A percentile compares a stretch with the other conserved stretches of the same genome.
Conservation (phyloP, 2,888 invertebrate species). For the Brachypalpus laphriformis region DNA sequence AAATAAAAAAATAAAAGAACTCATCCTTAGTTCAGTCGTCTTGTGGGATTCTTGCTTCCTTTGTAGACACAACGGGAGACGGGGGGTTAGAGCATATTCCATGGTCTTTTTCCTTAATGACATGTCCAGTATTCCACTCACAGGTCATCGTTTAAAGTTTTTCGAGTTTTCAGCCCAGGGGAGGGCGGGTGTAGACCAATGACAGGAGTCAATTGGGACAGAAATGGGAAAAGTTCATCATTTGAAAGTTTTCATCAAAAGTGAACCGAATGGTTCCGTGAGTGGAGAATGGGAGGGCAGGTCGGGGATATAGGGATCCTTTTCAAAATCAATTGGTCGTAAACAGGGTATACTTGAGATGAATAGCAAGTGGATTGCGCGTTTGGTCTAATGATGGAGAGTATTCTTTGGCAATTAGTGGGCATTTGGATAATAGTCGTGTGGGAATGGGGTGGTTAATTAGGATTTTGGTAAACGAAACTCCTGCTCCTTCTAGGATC, state of each 20-base stretch:
- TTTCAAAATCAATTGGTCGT: slow-evolving; percentile 61
- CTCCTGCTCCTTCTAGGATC: too few relatives aligned
- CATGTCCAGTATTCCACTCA: slow-evolving; percentile 67
- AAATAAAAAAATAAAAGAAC: slow-evolving; percentile 14
- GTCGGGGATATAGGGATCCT: slow-evolving; percentile 16
- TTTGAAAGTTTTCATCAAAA: slow-evolving; percentile 67
- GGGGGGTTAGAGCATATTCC: slow-evolving; percentile 23
- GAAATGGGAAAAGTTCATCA: slow-evolving; percentile 61
- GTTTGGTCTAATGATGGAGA: slow-evolving; percentile 32
- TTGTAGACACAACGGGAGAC: slow-evolving; percentile 20
- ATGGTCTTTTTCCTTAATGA: slow-evolving; percentile 50
- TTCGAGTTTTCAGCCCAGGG: slow-evolving; percentile 4
- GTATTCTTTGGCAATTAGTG: slow-evolving; percentile 44
- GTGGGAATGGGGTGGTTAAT: background rate
- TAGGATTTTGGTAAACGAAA: too few relatives aligned
- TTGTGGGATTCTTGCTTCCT: slow-evolving; percentile 20
- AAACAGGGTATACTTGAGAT: slow-evolving; percentile 51
- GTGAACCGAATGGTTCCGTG: slow-evolving; percentile 19
- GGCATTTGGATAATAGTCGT: background rate
- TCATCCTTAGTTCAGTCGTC: slow-evolving; percentile 9
- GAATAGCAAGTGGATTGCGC: slow-evolving; percentile 54
- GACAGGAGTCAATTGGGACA: slow-evolving; percentile 54
- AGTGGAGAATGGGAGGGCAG: background rate
- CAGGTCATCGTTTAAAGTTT: slow-evolving; percentile 69
- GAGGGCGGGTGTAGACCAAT: background rate